Base-by-base conservation (phyloP, 1,140 invertebrate species). In the Drosophila dunni region DNA sequence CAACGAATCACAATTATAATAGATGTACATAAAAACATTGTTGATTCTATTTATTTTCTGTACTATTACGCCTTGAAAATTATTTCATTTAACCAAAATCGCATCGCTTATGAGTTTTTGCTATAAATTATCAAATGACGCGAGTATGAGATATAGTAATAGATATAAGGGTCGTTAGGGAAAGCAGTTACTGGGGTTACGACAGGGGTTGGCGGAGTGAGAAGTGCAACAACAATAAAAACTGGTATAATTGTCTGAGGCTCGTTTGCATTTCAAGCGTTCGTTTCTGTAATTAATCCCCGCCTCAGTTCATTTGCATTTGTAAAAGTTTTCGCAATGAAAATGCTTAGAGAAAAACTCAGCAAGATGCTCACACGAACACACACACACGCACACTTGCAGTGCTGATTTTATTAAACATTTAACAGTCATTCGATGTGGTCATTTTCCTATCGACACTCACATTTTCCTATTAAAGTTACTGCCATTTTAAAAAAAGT, bases 171-270 rank as follows among this genome's bases (percentile, higher is more conserved):
- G 15, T 15, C 45, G 7, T n/a, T 10, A 50, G 46, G 2, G 20
- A 10, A 1, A 1, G 20, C 20, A 9, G 13, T n/a, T 45, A 17
- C 44, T 45, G 17, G 33, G 46, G 10, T 34, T 8, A 20, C 11
- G 15, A 2, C n/a, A 13, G 50, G 1, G 11, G 20, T 17, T 7
- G 15, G n/a, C 15, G 57, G 50, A 75, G 75, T 69, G 69, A 51
- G 42, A 82, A 85, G 75, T 81, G 81, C 83, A 81, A 86, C 81
- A 75, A 81, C 38, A 83, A 84, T 79, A 67, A 75, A 68, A 86
- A 85, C 78, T 78, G 61, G 68, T 82, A 88, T 86, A 77, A 86
- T 76, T 82, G 65, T 71, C 45, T 69, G 60, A 53, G 48, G 46
- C 69, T 56, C 45, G 69, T 58, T 70, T 71, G 61, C 50, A 50